Percentiles rank a stretch among this genome's conserved stretches.
phyloP scores from a whole-genome alignment of 2,797 vertebrate species.

The Valencia hispanica region DNA sequence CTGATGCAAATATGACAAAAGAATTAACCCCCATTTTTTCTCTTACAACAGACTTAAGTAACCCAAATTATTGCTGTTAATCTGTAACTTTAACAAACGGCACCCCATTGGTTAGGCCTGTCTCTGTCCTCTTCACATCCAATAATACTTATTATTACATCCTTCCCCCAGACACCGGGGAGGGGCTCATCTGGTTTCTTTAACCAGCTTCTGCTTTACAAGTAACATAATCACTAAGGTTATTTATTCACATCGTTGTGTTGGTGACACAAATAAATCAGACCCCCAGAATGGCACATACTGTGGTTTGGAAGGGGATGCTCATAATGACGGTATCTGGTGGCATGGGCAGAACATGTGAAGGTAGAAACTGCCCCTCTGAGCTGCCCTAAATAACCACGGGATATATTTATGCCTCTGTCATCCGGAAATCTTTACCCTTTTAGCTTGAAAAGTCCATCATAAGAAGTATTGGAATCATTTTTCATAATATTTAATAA shows the following conservation, averaged over 20 bases:
- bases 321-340: constrained; percentile 58
- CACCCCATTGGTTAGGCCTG: constrained; percentile 18
- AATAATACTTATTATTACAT: constrained; percentile 13
- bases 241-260: constrained; percentile 67
- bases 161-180: constrained; percentile 42
- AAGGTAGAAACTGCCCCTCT: constrained; percentile 49
- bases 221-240: constrained; percentile 54
- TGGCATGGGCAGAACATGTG: constrained; percentile 44
- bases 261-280: constrained; percentile 64
- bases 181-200: constrained; percentile 44
- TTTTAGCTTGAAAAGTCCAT: constrained; percentile 4
- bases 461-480: not conserved
- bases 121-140: not conserved
- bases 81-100: no score
- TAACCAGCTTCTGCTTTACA: constrained; percentile 41
- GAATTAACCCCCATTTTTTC: no score
- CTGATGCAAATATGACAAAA: no score
- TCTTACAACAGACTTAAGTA: no score
- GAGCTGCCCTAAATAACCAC: constrained; percentile 39
- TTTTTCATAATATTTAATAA: not conserved
- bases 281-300: constrained; percentile 25
- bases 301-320: constrained; percentile 41
- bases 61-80: no score
- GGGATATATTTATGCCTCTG: constrained; percentile 19
- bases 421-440: not conserved